Conservation (phyloP, 1,140 invertebrate species). For the Marisa cornuarietis region DNA sequence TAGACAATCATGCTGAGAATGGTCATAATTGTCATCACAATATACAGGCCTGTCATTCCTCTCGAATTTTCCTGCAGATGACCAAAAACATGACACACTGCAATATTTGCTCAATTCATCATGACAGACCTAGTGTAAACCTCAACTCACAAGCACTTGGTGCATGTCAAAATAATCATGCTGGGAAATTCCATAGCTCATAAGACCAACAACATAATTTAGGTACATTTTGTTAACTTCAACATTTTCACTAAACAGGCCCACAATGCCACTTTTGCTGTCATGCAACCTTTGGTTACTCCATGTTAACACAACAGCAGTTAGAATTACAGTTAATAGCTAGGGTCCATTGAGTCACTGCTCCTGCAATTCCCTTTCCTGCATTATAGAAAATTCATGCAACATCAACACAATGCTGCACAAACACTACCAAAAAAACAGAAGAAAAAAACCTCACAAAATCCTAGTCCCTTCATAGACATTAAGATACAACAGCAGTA, state of each 20-base stretch:
- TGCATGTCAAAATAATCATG: neutral
- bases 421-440: too few species aligned
- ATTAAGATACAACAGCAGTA: neutral
- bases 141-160: neutral
- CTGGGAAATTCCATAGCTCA: neutral
- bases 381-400: neutral
- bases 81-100: constrained; percentile 19
- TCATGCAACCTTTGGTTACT: too few species aligned
- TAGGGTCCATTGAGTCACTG: too few species aligned
- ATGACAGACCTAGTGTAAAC: neutral
- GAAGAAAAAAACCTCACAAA: too few species aligned
- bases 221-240: neutral
- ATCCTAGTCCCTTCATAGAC: too few species aligned
- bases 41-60: constrained; percentile 42
- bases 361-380: neutral
- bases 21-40: constrained; percentile 46
- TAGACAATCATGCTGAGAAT: constrained; percentile 48
- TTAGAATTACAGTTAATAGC: too few species aligned
- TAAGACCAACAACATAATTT: neutral
- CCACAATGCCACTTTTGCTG: too few species aligned
- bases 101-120: neutral
- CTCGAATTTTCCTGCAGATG: constrained; percentile 13
- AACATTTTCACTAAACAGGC: too few species aligned
- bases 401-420: neutral
- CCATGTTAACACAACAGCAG: too few species aligned